Conservation (phyloP, 92 coral and sea anemone genomes). For the Porites evermanni region DNA sequence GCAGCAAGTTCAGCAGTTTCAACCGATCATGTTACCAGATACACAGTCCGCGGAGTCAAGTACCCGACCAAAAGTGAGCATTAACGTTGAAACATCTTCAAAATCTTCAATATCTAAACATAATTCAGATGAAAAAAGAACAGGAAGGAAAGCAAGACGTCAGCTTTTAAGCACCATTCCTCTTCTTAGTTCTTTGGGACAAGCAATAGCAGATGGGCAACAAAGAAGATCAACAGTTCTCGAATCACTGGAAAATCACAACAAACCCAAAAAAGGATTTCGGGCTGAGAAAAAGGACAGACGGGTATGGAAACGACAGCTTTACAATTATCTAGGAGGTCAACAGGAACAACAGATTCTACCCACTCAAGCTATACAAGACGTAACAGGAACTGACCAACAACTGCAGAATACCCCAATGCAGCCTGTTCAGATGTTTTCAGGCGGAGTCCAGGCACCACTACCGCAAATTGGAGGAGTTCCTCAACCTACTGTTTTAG, state of each 20-base stretch:
- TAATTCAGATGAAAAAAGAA: not conserved
- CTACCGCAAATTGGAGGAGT: constrained; percentile 33
- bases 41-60: constrained; percentile 8
- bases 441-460: constrained; percentile 30
- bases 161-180: constrained; percentile 94
- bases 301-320: constrained; percentile 49
- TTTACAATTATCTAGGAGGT: constrained; percentile 55
- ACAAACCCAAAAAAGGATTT: constrained; percentile 10
- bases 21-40: constrained; percentile 12
- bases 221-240: constrained; percentile 64
- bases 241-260: not conserved
- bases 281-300: not conserved
- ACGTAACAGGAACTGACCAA: constrained; percentile 29
- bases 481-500: constrained; percentile 27
- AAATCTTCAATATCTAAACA: constrained; percentile 59
- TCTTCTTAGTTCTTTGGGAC: constrained; percentile 71
- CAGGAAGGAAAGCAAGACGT: constrained; percentile 47
- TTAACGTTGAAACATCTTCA: constrained; percentile 65
- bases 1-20: constrained; percentile 39
- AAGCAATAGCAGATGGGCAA: constrained; percentile 22
- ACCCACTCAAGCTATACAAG: constrained; percentile 31
- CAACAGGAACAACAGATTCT: constrained; percentile 51
- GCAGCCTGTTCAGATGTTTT: constrained; percentile 44
- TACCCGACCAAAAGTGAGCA: constrained; percentile 59
- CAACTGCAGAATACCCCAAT: constrained; percentile 36